Evolutionary conservation across 2,797 vertebrate genomes (phyloP).

Genomic region (Gouania willdenowi): DNA sequence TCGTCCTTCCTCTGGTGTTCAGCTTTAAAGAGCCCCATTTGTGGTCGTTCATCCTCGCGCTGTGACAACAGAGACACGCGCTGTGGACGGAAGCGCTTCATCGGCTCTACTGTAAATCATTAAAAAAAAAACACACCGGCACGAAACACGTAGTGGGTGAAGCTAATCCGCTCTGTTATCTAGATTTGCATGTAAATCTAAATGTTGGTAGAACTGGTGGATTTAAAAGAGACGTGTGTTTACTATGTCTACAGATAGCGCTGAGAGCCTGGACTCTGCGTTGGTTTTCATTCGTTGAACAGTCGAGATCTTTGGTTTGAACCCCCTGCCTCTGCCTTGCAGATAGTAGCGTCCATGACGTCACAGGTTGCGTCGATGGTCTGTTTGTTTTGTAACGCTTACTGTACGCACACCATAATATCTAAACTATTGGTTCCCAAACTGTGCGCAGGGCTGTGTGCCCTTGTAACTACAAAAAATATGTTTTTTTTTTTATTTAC

Average conservation of each 20-base stretch:
- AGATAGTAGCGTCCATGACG: conserved; percentile 50
- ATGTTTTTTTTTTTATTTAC: no score
- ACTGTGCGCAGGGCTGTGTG: no score
- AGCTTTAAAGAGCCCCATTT: conserved; percentile 58
- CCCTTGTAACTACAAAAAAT: no score
- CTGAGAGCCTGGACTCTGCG: fast-evolving
- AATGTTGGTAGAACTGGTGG: no score
- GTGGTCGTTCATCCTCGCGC: conserved; percentile 67
- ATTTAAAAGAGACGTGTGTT: fast-evolving
- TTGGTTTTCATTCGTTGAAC: neutral
- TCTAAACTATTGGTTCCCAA: no score
- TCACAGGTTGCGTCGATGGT: neutral
- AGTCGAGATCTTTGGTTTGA: fast-evolving
- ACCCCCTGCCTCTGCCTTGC: neutral
- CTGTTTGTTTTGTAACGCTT: neutral
- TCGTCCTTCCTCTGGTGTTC: conserved; percentile 39
- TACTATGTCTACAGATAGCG: no score
- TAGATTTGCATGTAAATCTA: no score
- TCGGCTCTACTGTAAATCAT: neutral
- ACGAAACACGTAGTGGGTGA: no score
- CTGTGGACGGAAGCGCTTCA: conserved; percentile 55
- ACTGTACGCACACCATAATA: no score
- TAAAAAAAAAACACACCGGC: neutral
- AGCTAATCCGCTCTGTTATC: no score
- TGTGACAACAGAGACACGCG: conserved; percentile 28